These are phyloP conservation scores for Noctilio leporinus DNA, from an alignment of 2,113 vertebrate genomes.

Conservation along the genomic window DNA sequence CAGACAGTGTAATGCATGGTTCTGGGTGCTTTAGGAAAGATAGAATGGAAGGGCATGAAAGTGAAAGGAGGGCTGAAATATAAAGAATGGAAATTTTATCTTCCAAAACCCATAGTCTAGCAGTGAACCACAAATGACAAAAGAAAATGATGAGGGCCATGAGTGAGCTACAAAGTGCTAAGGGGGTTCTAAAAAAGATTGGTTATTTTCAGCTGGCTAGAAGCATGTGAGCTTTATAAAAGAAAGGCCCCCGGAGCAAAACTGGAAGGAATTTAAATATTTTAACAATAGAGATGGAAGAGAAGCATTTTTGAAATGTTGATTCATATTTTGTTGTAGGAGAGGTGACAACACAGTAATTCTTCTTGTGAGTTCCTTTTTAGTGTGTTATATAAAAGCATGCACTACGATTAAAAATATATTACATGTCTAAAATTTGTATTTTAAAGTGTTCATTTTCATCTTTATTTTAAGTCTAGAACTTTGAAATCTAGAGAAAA, in stretches of 20 bases:
- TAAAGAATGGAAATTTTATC: not conserved
- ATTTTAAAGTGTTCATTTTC: not conserved
- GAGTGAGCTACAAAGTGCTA: not conserved
- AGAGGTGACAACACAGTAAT: not conserved
- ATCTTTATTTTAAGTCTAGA: not conserved
- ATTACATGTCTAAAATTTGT: not conserved
- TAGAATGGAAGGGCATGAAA: not conserved
- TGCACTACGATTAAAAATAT: not conserved
- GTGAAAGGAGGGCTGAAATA: not conserved
- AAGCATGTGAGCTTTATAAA: not conserved
- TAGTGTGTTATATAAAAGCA: not conserved
- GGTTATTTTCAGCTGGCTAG: not conserved
- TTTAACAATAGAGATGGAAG: not conserved
- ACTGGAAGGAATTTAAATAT: not conserved
- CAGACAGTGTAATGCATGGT: not conserved
- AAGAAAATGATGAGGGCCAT: not conserved
- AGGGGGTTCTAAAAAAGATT: not conserved
- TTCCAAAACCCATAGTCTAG: not conserved
- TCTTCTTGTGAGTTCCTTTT: not conserved
- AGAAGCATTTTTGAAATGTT: not conserved
- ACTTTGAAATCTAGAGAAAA: not conserved
- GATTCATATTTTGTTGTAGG: not conserved
- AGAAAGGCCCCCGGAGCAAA: not conserved
- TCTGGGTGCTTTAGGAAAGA: not conserved
- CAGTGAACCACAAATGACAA: not conserved